Evolutionary conservation across 37 sponge, comb jelly and placozoan genomes (phyloP).

Genomic region (Amphimedon queenslandica): DNA sequence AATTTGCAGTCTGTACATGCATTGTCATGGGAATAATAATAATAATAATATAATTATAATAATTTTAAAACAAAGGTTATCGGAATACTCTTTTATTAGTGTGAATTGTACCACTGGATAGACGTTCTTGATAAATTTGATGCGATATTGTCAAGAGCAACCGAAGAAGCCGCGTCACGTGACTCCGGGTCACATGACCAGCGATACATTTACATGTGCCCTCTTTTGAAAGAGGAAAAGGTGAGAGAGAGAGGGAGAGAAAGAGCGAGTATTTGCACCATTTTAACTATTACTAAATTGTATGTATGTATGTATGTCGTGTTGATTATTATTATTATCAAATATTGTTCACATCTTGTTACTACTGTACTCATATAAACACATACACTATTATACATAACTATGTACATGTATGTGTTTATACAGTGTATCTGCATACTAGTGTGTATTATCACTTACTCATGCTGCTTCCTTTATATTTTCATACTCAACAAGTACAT

Average conservation of each 20-base stretch:
- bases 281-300: neutral
- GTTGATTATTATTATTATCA: neutral
- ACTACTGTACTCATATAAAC: no score
- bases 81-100: conserved; percentile 67
- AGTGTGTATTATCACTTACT: neutral
- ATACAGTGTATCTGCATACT: neutral
- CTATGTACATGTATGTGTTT: neutral
- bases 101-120: conserved; percentile 98
- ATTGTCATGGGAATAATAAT: neutral
- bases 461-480: neutral
- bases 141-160: conserved; percentile 63
- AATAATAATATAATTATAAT: neutral
- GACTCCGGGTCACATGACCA: no score
- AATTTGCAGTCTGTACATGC: neutral
- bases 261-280: no score
- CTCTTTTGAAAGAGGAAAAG: no score
- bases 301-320: conserved; percentile 3
- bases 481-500: neutral
- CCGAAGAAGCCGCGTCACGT: conserved; percentile 22
- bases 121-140: conserved; percentile 94
- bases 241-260: no score
- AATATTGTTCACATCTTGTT: no score
- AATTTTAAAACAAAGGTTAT: conserved; percentile 3
- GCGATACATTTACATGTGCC: no score
- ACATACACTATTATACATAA: no score